Base-by-base conservation (phyloP, 1,140 invertebrate genomes). In the Trinorchestia longiramus region DNA sequence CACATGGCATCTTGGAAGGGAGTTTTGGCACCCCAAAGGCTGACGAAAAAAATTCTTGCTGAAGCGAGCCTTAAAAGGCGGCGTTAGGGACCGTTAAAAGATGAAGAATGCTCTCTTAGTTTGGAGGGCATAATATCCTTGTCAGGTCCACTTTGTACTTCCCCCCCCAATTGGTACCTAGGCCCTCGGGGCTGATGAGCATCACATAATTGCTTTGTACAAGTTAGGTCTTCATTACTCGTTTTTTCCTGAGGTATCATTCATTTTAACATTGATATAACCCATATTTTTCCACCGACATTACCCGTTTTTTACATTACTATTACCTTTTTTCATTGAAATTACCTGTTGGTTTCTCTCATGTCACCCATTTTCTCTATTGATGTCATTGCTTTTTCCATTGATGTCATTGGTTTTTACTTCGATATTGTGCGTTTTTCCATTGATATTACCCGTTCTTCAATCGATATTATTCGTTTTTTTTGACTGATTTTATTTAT, bases 91-190 rank as follows among this genome's bases (percentile, higher is more conserved):
- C 88, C 41, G 88, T 43, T 43, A 91, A 42, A 91, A 44, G 43
- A 91, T 91, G 28, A 44, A 44, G 43, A 91, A 43, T 91, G 41
- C 43, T 4, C 88, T 91, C 41, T 43, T 43, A 42, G 41, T 91
- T 91, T 42, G 41, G 88, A 91, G 41, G 43, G 88, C 88, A 43
- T 91, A 91, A 91, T 91, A 91, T 91, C 88, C 88, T 91, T 91
- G 88, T 91, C 88, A 91, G 88, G 43, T 43, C 88, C 62, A 77
- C 62, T 77, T 77, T 77, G 62, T 77, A 28, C 62, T 77, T 77
- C 28, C 36, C 62, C 47, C 62, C 36, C 62, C 8, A 3, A 28
- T 28, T 77, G 15, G 47, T 6, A 19, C 62, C 62, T 11, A 15
- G 15, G 62, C 8, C 11, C 1, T 1, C 15, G 62, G 62, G 62